Conservation (phyloP, 2,797 vertebrate species). For the Alectoris magna region DNA sequence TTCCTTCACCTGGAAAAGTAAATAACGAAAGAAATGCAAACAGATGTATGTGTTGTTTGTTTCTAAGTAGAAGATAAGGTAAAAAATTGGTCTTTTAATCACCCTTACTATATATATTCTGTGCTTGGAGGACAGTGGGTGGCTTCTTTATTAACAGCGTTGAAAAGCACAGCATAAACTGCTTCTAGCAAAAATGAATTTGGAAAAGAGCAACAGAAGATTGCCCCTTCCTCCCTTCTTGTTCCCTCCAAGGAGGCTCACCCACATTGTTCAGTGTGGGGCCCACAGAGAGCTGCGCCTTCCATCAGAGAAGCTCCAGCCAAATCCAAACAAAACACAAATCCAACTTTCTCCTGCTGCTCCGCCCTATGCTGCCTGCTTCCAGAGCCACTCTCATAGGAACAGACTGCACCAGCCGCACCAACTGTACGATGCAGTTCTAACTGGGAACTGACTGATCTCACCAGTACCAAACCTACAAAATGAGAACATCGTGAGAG, state of each 20-base stretch:
- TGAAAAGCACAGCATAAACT: background rate
- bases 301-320: background rate
- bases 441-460: background rate
- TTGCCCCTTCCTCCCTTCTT: background rate
- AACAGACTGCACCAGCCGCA: background rate
- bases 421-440: rapidly evolving
- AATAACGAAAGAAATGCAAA: background rate
- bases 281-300: background rate
- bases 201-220: background rate
- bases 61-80: background rate
- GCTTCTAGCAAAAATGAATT: background rate
- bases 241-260: background rate
- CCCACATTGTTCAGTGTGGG: background rate
- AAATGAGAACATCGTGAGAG: background rate
- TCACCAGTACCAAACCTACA: background rate
- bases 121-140: background rate
- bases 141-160: background rate
- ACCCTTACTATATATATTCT: background rate
- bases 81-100: background rate
- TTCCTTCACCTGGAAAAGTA: background rate
- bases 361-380: background rate
- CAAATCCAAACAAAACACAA: background rate
- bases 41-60: background rate
- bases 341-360: no score
- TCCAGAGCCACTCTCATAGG: background rate